Evolutionary conservation across 2,113 vertebrate species (phyloP).

Genomic region (Opisthocomus hoazin): DNA sequence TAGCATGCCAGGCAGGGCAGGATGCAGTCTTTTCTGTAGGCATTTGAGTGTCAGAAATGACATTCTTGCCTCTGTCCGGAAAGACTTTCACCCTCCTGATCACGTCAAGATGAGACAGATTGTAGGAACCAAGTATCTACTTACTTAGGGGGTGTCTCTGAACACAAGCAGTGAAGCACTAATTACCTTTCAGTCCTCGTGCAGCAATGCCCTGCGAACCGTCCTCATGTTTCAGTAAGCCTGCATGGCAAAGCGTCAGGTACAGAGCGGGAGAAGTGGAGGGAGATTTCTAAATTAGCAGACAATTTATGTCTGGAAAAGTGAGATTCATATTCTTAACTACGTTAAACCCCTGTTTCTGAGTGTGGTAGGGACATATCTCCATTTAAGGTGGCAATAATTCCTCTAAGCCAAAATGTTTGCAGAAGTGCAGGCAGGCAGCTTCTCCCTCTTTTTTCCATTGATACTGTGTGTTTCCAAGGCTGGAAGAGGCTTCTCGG

Average conservation of each 20-base stretch:
- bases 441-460: background rate
- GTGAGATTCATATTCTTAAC: background rate
- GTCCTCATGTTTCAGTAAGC: background rate
- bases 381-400: background rate
- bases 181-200: background rate
- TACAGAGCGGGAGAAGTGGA: background rate
- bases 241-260: background rate
- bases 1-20: background rate
- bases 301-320: background rate
- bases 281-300: background rate
- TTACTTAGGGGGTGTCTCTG: background rate
- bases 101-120: rapidly evolving
- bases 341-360: background rate
- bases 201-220: background rate
- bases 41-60: background rate
- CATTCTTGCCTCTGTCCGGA: background rate
- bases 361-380: background rate
- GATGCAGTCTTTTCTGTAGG: background rate
- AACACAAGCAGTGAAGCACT: background rate
- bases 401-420: background rate
- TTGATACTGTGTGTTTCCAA: background rate
- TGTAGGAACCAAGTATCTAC: background rate
- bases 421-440: background rate
- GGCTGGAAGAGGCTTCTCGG: background rate
- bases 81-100: background rate